Conservation (phyloP, 2,113 vertebrate genomes). For the Tetraodon nigroviridis region DNA sequence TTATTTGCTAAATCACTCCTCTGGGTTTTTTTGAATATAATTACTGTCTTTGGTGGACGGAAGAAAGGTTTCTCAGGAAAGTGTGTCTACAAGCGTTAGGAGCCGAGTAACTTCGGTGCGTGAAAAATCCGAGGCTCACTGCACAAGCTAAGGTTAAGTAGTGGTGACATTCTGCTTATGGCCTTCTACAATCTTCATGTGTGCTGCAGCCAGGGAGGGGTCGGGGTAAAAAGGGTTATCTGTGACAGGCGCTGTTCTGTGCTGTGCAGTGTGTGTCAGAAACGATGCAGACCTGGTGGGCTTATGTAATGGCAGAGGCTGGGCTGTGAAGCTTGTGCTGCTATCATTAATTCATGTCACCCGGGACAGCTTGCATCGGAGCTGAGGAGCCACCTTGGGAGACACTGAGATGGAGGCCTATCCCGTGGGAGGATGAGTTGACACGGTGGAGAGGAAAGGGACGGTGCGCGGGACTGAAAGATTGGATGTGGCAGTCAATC, state of each 20-base stretch:
- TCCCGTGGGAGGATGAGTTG: constrained; percentile 52
- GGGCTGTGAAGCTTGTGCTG: constrained; percentile 55
- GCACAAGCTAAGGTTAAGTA: constrained; percentile 14
- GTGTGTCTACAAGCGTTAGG: too few relatives aligned
- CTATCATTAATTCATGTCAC: constrained; percentile 75
- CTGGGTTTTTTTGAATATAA: constrained; percentile 3
- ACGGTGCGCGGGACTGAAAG: background rate
- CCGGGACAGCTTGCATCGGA: constrained; percentile 50
- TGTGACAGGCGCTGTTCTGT: constrained; percentile 2
- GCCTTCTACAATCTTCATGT: constrained; percentile 3
- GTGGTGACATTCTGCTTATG: constrained; percentile 25
- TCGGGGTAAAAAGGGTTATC: constrained; percentile 32
- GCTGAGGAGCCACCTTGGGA: constrained; percentile 50
- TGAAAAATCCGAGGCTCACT: constrained; percentile 10
- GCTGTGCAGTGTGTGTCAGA: constrained; percentile 32
- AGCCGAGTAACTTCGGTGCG: constrained; percentile 8
- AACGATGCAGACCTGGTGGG: constrained; percentile 32
- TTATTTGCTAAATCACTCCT: constrained; percentile 32
- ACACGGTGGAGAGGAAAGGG: constrained; percentile 13
- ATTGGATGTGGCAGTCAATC: constrained; percentile 10
- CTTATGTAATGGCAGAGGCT: constrained; percentile 57
- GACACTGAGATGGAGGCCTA: constrained; percentile 46
- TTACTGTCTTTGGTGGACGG: constrained; percentile 2
- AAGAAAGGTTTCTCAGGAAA: background rate
- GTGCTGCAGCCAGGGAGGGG: constrained; percentile 6